Evolutionary conservation across 2,888 invertebrate species (phyloP).

Genomic region (Aromia moschata): DNA sequence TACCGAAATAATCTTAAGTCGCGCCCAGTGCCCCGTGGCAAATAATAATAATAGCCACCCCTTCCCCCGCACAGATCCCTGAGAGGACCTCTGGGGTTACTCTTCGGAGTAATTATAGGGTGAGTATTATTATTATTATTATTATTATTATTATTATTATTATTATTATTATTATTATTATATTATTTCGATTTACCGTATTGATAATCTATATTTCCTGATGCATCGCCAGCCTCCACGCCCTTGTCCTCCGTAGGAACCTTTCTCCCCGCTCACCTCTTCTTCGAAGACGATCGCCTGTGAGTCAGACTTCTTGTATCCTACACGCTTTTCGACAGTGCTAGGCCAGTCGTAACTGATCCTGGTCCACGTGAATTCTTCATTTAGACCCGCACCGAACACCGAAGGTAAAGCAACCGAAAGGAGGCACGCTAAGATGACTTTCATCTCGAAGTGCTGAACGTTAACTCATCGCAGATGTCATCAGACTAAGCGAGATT

Average conservation of each 20-base stretch:
- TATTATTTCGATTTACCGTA: no score
- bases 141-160: no score
- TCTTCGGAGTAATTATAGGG: no score
- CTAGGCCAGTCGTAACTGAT: conserved; percentile 52
- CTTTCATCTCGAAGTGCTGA: conserved; percentile 22
- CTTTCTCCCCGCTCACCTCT: conserved; percentile 5
- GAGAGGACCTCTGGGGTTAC: no score
- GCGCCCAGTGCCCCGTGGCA: no score
- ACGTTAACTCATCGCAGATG: conserved; percentile 18
- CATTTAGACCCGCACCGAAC: conserved; percentile 49
- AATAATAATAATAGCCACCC: no score
- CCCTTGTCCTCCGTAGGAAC: not conserved
- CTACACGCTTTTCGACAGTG: conserved; percentile 4
- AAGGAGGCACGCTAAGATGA: conserved; percentile 14
- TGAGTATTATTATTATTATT: no score
- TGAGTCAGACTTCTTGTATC: not conserved
- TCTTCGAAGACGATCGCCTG: conserved; percentile 12
- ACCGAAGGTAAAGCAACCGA: conserved; percentile 25
- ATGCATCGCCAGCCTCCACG: not conserved
- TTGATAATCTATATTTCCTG: conserved; percentile 31
- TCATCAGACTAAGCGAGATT: conserved; percentile 34
- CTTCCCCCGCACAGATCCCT: no score
- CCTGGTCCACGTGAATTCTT: conserved; percentile 60
- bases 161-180: no score
- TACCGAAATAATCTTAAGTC: no score